Evolutionary conservation across 35 echinoderm and acorn worm genomes (phyloP).

Genomic region (Stichopus chloronotus): DNA sequence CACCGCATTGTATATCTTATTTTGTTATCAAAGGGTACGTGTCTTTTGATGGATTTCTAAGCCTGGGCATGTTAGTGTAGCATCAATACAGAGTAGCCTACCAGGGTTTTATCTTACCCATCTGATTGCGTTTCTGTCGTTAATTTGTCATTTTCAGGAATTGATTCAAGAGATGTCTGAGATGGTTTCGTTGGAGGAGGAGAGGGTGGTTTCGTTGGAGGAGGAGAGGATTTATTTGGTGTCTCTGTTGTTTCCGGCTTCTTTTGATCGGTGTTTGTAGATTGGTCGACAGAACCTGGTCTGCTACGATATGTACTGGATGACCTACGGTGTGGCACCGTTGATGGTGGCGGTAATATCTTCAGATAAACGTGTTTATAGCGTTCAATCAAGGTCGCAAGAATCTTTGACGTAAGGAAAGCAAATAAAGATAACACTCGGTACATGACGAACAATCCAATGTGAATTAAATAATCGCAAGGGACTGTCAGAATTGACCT

Average conservation of each 20-base stretch:
- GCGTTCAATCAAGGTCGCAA: neutral
- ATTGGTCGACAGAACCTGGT: too few relatives aligned
- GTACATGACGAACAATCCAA: too few relatives aligned
- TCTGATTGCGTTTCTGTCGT: neutral
- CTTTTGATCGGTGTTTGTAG: too few relatives aligned
- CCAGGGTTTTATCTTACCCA: neutral
- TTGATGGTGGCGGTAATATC: neutral
- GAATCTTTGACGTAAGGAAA: neutral
- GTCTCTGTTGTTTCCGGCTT: too few relatives aligned
- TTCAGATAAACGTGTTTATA: conserved; percentile 17
- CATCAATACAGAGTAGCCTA: too few relatives aligned
- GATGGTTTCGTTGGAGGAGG: neutral
- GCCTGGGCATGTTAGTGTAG: too few relatives aligned
- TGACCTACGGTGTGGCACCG: too few relatives aligned
- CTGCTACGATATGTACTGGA: too few relatives aligned
- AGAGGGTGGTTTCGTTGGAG: neutral
- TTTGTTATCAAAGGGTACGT: too few relatives aligned
- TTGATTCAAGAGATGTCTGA: neutral
- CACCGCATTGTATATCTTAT: too few relatives aligned
- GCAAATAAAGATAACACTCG: neutral
- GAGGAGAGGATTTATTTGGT: neutral
- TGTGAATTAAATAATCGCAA: neutral
- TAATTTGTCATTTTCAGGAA: neutral
- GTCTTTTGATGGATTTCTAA: too few relatives aligned
- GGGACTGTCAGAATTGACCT: neutral